phyloP scores from a whole-genome alignment of 2,888 invertebrate species.

The Scaptomyza cyrtandrae region DNA sequence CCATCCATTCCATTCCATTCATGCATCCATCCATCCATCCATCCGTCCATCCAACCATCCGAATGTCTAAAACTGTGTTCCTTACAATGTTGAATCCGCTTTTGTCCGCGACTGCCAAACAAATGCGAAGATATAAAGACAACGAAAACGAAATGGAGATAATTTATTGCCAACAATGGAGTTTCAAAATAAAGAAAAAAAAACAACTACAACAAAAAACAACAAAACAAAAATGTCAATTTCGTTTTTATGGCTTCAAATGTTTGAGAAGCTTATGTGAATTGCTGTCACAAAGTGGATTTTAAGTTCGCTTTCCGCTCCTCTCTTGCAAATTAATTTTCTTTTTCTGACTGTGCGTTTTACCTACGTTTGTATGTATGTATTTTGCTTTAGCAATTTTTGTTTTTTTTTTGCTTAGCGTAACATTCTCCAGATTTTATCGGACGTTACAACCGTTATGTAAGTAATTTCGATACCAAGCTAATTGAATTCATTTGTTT shows the following conservation, averaged over 20 bases:
- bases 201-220: constrained; percentile 11
- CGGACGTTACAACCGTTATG: neutral
- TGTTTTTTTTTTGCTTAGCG: neutral
- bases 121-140: constrained; percentile 53
- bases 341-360: neutral
- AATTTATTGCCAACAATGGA: constrained; percentile 76
- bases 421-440: neutral
- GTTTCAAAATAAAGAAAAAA: constrained; percentile 51
- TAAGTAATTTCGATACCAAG: constrained; percentile 1
- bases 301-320: constrained; percentile 45
- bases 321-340: constrained; percentile 4
- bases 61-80: constrained; percentile 34
- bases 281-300: constrained; percentile 74
- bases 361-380: neutral
- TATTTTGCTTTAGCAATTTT: neutral
- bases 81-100: constrained; percentile 68
- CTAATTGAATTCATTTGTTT: neutral
- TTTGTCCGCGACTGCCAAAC: constrained; percentile 47
- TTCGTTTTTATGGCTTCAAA: constrained; percentile 76
- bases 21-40: no score
- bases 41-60: neutral
- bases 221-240: constrained; percentile 68
- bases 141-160: constrained; percentile 28
- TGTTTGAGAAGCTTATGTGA: constrained; percentile 72
- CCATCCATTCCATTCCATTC: neutral